Base-by-base conservation (phyloP, 2,113 vertebrate genomes). In the Planiliza haematocheilus region DNA sequence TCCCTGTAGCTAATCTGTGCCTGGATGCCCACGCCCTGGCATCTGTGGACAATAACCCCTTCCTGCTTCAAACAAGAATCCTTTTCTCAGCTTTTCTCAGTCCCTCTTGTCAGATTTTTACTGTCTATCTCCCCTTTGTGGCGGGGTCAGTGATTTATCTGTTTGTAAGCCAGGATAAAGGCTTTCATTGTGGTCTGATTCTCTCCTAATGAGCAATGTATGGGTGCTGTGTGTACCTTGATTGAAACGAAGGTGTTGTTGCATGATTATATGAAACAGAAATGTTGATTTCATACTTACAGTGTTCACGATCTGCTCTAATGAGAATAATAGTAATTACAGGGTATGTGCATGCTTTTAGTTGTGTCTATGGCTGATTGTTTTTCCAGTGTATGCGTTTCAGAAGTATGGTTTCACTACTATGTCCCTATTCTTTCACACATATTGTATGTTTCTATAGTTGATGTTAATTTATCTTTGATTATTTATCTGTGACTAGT, bases 1-100 rank as follows among this genome's bases (percentile, higher is more conserved):
- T 93, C 94, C 91, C 91, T 94, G 84, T 63, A 39, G 74, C 93
- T 93, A 92, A 94, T 96, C 94, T 90, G 86, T 91, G 93, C 91
- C 83, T 46, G 82, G 86, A 89, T 94, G 93, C 95, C 95, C 94
- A 95, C 95, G 67, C 83, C 80, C 65, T 76, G 87, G 88, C 80
- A 88, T 86, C 78, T 70, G 84, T 43, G 82, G 92, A 94, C 94
- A 95, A 94, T 86, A 75, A 85, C 76, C 76, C 88, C 84, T 90
- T 93, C 76, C 91, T 88, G 88, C 83, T 79, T 83, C 89, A 83
- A 91, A 94, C 93, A 95, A 94, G 86, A 89, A 92, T 84, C 86
- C 79, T 80, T 88, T 81, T 89, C 81, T 88, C 77, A 60, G 63
- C 79, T 80, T 88, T 81, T 89, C 81, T 88, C 77, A 60, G 63